Evolutionary conservation across 2,797 vertebrate species (phyloP).

Genomic region (Catharus ustulatus): DNA sequence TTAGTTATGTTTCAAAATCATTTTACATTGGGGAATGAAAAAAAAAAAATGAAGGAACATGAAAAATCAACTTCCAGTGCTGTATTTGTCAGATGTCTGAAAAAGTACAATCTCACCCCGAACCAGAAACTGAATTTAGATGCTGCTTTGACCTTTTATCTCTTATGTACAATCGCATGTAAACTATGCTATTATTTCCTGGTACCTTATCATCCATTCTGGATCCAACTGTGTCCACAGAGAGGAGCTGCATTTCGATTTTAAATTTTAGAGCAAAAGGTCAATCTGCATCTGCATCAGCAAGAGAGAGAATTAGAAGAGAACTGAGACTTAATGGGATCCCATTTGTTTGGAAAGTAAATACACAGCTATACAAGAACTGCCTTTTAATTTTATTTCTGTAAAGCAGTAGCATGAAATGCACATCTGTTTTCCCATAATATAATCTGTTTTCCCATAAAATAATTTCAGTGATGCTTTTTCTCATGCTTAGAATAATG

Average conservation of each 20-base stretch:
- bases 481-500: conserved; percentile 4
- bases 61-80: neutral
- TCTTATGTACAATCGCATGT: conserved; percentile 3
- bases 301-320: neutral
- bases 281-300: neutral
- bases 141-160: conserved; percentile 28
- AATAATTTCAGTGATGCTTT: neutral
- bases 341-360: conserved; percentile 14
- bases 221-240: neutral
- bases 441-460: neutral
- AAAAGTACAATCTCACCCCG: neutral
- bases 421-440: neutral
- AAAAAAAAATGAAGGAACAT: neutral
- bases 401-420: conserved; percentile 1
- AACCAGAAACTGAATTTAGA: conserved; percentile 29
- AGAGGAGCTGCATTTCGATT: conserved; percentile 27
- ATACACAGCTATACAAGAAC: neutral
- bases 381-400: conserved; percentile 24
- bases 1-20: neutral
- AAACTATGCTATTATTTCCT: conserved; percentile 39
- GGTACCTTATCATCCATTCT: conserved; percentile 5
- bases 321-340: neutral
- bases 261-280: conserved; percentile 49
- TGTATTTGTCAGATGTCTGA: neutral
- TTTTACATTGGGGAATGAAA: neutral